Evolutionary conservation across 2,888 invertebrate species (phyloP).

Genomic region (Petrophora chlorosata): DNA sequence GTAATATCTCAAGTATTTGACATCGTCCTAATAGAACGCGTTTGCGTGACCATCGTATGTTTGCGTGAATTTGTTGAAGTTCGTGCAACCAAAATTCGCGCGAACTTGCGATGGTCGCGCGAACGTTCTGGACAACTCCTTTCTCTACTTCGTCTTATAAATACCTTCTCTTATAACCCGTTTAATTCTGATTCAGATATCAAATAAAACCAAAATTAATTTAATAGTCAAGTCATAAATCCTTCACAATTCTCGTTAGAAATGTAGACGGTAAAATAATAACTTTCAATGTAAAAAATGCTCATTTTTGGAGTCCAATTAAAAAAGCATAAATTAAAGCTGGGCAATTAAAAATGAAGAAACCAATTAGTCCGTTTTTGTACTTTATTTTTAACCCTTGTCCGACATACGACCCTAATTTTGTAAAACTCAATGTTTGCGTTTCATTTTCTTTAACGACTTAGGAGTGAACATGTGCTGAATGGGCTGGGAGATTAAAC

Average conservation of each 20-base stretch:
- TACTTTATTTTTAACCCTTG: constrained; percentile 27
- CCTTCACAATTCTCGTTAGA: constrained; percentile 12
- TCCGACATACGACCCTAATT: constrained; percentile 22
- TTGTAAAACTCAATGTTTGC: constrained; percentile 15
- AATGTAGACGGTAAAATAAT: constrained; percentile 18
- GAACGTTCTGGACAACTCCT: no score
- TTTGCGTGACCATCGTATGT: no score
- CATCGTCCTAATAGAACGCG: no score
- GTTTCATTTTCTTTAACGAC: constrained; percentile 21
- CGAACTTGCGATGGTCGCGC: no score
- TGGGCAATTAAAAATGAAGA: constrained; percentile 21
- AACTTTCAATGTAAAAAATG: constrained; percentile 11
- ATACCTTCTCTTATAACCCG: no score
- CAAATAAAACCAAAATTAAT: neutral
- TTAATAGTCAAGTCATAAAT: constrained; percentile 14
- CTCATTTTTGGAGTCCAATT: constrained; percentile 17
- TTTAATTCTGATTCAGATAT: neutral
- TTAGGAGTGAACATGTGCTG: neutral
- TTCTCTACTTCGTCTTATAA: no score
- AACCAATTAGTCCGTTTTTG: constrained; percentile 24
- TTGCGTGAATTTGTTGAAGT: no score
- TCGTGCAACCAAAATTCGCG: no score
- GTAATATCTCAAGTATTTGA: no score
- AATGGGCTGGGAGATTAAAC: no score
- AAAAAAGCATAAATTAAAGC: constrained; percentile 17